Conservation (phyloP, 2,888 invertebrate species). For the Platerodrilus igneus region DNA sequence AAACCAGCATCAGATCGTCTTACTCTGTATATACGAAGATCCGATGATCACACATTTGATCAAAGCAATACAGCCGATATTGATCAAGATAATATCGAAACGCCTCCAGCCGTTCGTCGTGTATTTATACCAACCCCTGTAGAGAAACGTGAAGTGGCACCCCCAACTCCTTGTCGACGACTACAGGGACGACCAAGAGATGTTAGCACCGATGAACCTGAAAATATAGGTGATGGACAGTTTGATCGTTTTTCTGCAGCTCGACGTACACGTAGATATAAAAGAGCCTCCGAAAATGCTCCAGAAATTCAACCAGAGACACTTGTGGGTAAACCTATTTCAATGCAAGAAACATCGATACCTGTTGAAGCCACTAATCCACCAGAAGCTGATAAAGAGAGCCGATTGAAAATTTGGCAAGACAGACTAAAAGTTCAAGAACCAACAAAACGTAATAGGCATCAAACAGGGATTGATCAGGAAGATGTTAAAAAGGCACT, state of each 20-base stretch:
- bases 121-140: conserved; percentile 61
- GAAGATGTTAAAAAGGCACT: conserved; percentile 68
- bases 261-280: conserved; percentile 76
- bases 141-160: conserved; percentile 48
- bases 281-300: conserved; percentile 57
- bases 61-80: conserved; percentile 70
- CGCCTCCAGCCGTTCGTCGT: conserved; percentile 76
- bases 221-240: conserved; percentile 63
- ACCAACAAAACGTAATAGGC: conserved; percentile 49
- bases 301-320: conserved; percentile 40
- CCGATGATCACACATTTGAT: conserved; percentile 37
- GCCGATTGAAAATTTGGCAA: conserved; percentile 65
- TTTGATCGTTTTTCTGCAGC: conserved; percentile 82
- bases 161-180: conserved; percentile 54
- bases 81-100: conserved; percentile 87
- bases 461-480: conserved; percentile 66
- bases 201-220: conserved; percentile 41
- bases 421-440: conserved; percentile 56
- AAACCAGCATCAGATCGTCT: conserved; percentile 52
- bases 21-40: conserved; percentile 56
- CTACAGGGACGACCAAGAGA: conserved; percentile 43
- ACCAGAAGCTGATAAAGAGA: conserved; percentile 55
- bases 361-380: too few relatives aligned
- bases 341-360: conserved; percentile 52
- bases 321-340: conserved; percentile 31